Conservation (phyloP, 2,888 invertebrate genomes). For the Drosophila anceps region DNA sequence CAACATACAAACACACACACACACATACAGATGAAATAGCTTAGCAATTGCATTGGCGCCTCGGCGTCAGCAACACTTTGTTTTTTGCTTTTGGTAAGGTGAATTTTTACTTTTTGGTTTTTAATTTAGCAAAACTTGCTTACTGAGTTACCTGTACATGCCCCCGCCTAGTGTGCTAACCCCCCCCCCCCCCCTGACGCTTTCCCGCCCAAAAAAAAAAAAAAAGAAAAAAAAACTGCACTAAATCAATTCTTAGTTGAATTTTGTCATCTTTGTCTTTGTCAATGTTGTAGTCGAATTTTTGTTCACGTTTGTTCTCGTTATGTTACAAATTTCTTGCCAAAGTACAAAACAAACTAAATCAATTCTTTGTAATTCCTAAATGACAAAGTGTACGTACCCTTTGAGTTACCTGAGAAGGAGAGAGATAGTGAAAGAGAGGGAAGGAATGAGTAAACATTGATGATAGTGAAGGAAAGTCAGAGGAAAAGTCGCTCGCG, state of each 20-base stretch:
- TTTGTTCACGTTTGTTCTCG: constrained; percentile 81
- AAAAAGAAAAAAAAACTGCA: constrained; percentile 42
- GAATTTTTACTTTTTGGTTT: constrained; percentile 35
- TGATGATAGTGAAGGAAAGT: constrained; percentile 25
- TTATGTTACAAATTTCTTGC: constrained; percentile 77
- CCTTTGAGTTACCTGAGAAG: constrained; percentile 66
- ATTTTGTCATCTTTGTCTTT: constrained; percentile 72
- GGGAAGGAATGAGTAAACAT: constrained; percentile 6
- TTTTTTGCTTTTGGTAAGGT: constrained; percentile 12
- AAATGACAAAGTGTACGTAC: constrained; percentile 59
- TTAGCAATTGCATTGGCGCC: constrained; percentile 53
- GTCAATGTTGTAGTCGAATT: constrained; percentile 79
- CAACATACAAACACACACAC: constrained; percentile 7
- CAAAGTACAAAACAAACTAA: constrained; percentile 74
- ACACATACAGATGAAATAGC: constrained; percentile 43
- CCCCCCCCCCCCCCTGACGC: constrained; percentile 20
- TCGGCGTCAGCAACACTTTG: constrained; percentile 32
- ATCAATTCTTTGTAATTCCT: constrained; percentile 76
- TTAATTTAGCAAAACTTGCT: constrained; percentile 72
- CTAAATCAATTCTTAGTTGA: constrained; percentile 81
- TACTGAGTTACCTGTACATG: constrained; percentile 74
- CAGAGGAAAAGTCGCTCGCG: constrained; percentile 19
- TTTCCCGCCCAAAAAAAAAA: constrained; percentile 6
- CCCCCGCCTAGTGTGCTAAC: constrained; percentile 34
- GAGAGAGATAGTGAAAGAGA: background rate